Evolutionary conservation across 92 coral and sea anemone species (phyloP).

Genomic region (Metridium senile): DNA sequence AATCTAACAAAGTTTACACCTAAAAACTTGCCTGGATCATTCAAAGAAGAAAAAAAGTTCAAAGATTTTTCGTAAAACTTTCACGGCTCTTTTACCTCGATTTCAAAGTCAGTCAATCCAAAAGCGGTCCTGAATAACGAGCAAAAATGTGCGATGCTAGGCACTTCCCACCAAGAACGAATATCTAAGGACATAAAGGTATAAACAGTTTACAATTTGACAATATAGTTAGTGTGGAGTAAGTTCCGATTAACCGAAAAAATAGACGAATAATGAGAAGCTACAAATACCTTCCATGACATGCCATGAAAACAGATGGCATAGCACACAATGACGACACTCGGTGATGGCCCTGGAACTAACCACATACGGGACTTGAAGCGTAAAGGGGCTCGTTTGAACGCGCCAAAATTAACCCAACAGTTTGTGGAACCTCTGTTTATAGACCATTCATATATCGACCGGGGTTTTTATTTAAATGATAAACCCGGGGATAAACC

Average conservation of each 20-base stretch:
- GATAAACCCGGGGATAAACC: background rate
- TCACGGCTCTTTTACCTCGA: constrained; percentile 79
- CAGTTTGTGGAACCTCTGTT: background rate
- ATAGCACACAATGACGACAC: constrained; percentile 95
- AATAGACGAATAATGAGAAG: constrained; percentile 54
- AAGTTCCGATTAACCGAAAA: constrained; percentile 61
- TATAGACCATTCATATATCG: background rate
- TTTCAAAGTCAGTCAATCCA: constrained; percentile 99
- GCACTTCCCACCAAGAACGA: constrained; percentile 99
- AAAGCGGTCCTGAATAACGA: constrained; percentile 99
- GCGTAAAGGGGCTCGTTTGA: background rate
- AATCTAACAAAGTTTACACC: constrained; percentile 13
- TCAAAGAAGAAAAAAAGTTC: constrained; percentile 36
- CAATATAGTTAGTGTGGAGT: constrained; percentile 50
- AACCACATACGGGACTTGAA: constrained; percentile 69
- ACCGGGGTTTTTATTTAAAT: background rate
- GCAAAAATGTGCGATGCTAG: constrained; percentile 98
- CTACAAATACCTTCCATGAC: constrained; percentile 93
- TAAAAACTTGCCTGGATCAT: constrained; percentile 30
- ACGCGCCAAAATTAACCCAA: constrained; percentile 32
- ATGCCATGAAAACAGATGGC: constrained; percentile 97
- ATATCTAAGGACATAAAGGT: constrained; percentile 85
- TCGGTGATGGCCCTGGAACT: constrained; percentile 58
- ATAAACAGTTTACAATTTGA: constrained; percentile 52
- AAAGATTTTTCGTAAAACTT: constrained; percentile 44